phyloP scores from a whole-genome alignment of 2,888 invertebrate species.

The Drosophila emarginata region DNA sequence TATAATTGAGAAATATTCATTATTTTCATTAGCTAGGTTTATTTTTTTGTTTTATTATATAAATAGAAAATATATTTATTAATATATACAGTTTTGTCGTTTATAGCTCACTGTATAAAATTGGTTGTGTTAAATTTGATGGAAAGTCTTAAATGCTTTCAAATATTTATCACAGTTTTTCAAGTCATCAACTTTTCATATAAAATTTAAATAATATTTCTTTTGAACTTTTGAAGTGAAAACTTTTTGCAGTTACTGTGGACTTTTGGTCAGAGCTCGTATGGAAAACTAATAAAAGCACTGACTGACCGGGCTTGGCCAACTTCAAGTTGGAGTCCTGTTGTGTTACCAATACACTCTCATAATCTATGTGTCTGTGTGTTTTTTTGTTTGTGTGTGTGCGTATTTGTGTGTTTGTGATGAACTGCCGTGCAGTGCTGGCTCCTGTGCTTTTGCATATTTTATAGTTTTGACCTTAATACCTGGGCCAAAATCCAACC shows the following conservation, averaged over 20 bases:
- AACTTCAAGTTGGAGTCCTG: slow-evolving; percentile 26
- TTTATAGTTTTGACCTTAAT: slow-evolving; percentile 74
- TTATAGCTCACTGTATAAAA: no score
- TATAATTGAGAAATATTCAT: no score
- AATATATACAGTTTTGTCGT: no score
- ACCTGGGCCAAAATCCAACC: slow-evolving; percentile 40
- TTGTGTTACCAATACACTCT: slow-evolving; percentile 8
- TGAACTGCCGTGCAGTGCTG: slow-evolving; percentile 46
- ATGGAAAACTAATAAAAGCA: slow-evolving; percentile 60
- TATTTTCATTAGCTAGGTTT: no score
- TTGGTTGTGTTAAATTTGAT: no score
- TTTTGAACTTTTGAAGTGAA: slow-evolving; percentile 23
- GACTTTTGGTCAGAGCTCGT: slow-evolving; percentile 23
- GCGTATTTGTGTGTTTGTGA: slow-evolving; percentile 54
- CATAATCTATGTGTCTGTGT: background rate
- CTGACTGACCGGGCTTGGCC: slow-evolving; percentile 44
- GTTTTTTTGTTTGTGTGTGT: background rate
- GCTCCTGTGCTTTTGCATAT: slow-evolving; percentile 64
- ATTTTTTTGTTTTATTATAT: no score
- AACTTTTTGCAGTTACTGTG: slow-evolving; percentile 40
- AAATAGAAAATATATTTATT: no score
- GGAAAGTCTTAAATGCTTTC: background rate
- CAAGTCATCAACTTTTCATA: background rate
- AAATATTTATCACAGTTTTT: background rate
- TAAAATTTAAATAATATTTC: background rate